These are phyloP conservation scores for Buphagus erythrorhynchus DNA, from an alignment of 2,797 vertebrate genomes.

Conservation along the genomic window DNA sequence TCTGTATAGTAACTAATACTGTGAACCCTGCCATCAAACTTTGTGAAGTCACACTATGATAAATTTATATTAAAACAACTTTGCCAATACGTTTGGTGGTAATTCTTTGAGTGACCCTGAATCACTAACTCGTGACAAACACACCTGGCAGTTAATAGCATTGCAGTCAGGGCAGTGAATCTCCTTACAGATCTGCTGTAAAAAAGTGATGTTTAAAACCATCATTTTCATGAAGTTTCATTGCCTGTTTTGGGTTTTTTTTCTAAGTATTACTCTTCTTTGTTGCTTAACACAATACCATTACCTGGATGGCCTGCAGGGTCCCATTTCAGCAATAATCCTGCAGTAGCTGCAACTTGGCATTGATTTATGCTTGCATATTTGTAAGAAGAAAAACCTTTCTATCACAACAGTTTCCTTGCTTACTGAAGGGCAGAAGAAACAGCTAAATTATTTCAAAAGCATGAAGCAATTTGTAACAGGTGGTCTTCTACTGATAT, in stretches of 20 bases:
- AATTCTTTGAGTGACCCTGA: neutral
- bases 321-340: neutral
- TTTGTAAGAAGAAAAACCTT: constrained; percentile 23
- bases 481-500: neutral
- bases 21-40: neutral
- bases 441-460: neutral
- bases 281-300: neutral
- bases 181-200: neutral
- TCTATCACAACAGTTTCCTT: neutral
- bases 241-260: neutral
- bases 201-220: neutral
- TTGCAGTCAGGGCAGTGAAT: neutral
- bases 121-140: neutral
- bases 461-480: constrained; percentile 17
- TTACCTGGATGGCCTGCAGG: neutral
- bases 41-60: neutral
- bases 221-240: neutral
- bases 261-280: neutral
- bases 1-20: rapidly evolving
- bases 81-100: neutral
- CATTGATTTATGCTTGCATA: constrained; percentile 50
- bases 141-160: neutral
- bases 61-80: neutral
- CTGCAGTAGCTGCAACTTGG: neutral
- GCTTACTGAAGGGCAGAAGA: constrained; percentile 29